Conservation (phyloP, 2,797 vertebrate species). For the Myotis daubentonii region DNA sequence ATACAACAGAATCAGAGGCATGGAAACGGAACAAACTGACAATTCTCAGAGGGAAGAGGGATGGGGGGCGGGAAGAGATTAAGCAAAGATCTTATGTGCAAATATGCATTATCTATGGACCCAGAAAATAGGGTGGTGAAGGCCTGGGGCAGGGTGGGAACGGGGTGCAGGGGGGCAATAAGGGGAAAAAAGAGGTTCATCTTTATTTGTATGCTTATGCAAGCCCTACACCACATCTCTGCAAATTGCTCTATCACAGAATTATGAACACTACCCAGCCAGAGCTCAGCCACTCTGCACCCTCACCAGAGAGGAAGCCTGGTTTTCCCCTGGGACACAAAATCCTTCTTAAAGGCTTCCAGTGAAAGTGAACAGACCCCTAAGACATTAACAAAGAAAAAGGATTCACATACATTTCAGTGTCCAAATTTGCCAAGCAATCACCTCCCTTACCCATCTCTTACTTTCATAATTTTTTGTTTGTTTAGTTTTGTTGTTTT, state of each 20-base stretch:
- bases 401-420: neutral
- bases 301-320: neutral
- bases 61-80: no score
- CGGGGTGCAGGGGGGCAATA: no score
- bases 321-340: neutral
- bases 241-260: neutral
- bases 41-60: no score
- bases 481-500: neutral
- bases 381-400: neutral
- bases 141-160: no score
- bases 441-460: neutral
- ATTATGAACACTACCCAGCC: neutral
- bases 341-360: neutral
- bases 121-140: no score
- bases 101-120: no score
- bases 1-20: no score
- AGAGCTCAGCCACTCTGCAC: neutral
- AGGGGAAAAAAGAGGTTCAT: no score
- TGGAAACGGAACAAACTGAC: no score
- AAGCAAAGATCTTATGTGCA: no score
- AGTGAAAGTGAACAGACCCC: neutral
- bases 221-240: neutral
- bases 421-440: neutral
- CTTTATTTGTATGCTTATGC: neutral
- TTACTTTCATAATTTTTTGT: neutral